phyloP scores from a whole-genome alignment of 2,888 invertebrate genomes.

The Drosophila subquinaria region DNA sequence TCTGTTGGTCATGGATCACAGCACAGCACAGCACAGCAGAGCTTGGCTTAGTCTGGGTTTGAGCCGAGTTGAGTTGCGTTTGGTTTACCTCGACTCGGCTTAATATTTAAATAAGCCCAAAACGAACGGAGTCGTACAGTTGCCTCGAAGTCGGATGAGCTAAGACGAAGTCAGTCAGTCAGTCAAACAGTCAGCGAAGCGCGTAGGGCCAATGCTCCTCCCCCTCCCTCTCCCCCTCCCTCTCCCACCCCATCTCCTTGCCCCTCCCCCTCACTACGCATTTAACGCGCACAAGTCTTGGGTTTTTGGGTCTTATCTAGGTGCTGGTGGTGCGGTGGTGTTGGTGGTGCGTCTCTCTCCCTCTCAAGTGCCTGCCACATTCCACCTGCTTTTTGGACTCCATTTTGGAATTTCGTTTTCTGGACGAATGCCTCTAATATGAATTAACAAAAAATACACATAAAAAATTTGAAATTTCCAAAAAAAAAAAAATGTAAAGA shows the following conservation, averaged over 20 bases:
- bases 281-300: constrained; percentile 55
- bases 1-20: constrained; percentile 74
- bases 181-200: constrained; percentile 58
- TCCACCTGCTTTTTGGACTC: constrained; percentile 68
- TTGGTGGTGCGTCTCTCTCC: constrained; percentile 31
- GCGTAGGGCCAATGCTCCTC: constrained; percentile 48
- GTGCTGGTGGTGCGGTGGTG: constrained; percentile 33
- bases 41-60: constrained; percentile 20
- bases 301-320: constrained; percentile 55
- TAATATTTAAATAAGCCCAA: constrained; percentile 60
- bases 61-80: constrained; percentile 26
- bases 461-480: constrained; percentile 45
- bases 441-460: constrained; percentile 68
- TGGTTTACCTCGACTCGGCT: constrained; percentile 29
- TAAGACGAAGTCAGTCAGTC: constrained; percentile 47
- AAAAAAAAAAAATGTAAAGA: constrained; percentile 35
- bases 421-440: constrained; percentile 79
- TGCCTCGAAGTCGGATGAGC: constrained; percentile 62
- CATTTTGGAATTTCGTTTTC: constrained; percentile 79
- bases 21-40: constrained; percentile 36
- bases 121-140: constrained; percentile 56
- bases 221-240: neutral
- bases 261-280: constrained; percentile 33
- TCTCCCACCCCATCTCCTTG: neutral
- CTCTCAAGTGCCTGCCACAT: constrained; percentile 54